Conservation (phyloP, 2,888 invertebrate genomes). For the Cephus sareptanus region DNA sequence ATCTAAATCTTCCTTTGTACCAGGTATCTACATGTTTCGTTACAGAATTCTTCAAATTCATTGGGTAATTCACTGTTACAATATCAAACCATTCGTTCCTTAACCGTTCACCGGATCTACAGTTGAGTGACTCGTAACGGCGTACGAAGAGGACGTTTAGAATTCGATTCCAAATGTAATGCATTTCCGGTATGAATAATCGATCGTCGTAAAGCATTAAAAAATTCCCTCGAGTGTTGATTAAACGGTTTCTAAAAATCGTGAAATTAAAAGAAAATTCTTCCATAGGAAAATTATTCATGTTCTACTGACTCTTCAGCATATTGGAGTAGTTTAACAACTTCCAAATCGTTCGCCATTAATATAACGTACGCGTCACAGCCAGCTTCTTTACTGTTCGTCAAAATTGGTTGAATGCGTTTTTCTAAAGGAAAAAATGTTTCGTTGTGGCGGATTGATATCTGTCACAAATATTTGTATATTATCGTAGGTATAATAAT, state of each 20-base stretch:
- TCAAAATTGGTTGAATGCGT: conserved; percentile 37
- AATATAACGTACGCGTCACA: conserved; percentile 80
- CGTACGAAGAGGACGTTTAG: conserved; percentile 80
- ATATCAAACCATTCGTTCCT: conserved; percentile 74
- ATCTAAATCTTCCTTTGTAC: conserved; percentile 73
- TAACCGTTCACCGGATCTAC: conserved; percentile 39
- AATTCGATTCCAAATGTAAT: conserved; percentile 82
- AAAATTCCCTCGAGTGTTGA: conserved; percentile 79
- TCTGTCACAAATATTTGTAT: conserved; percentile 31
- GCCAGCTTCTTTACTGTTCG: conserved; percentile 69
- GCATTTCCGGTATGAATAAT: conserved; percentile 74
- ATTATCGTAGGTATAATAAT: neutral
- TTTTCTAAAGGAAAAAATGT: conserved; percentile 44
- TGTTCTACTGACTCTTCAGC: conserved; percentile 71
- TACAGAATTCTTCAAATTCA: conserved; percentile 70
- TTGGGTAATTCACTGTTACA: conserved; percentile 80
- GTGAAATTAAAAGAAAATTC: neutral
- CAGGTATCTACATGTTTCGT: conserved; percentile 76
- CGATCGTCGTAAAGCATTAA: conserved; percentile 78
- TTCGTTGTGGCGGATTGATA: conserved; percentile 52
- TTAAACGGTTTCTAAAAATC: conserved; percentile 71
- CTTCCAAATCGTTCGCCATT: conserved; percentile 78
- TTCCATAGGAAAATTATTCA: neutral
- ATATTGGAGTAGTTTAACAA: conserved; percentile 75
- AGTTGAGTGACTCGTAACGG: conserved; percentile 63